phyloP scores from a whole-genome alignment of 1,140 invertebrate genomes.

The Drosophila funebris region DNA sequence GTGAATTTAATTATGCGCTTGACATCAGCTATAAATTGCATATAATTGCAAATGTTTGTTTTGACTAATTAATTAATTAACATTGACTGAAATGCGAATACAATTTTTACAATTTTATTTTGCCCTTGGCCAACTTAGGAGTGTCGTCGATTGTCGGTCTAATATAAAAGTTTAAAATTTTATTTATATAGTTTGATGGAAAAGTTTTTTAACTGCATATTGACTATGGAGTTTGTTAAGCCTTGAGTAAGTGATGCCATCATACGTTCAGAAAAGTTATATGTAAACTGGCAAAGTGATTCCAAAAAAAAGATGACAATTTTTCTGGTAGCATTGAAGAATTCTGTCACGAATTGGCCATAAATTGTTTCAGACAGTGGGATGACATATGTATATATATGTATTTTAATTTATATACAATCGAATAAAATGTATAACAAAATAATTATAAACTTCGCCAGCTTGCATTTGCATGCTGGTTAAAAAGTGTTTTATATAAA shows the following conservation, averaged over 20 bases:
- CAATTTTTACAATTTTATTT: constrained; percentile 4
- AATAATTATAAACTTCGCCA: constrained; percentile 59
- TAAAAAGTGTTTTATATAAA: constrained; percentile 53
- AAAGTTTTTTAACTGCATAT: constrained; percentile 49
- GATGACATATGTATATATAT: background rate
- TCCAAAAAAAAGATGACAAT: constrained; percentile 6
- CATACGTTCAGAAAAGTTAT: background rate
- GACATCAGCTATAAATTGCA: constrained; percentile 6
- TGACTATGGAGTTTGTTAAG: constrained; percentile 37
- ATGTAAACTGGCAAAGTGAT: constrained; percentile 1
- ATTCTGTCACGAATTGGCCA: constrained; percentile 42
- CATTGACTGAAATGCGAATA: constrained; percentile 55
- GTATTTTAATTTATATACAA: background rate
- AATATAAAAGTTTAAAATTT: background rate
- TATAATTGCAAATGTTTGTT: constrained; percentile 43
- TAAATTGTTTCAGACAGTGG: constrained; percentile 44
- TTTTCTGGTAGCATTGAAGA: constrained; percentile 10
- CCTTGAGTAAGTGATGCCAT: constrained; percentile 25
- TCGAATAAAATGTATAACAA: constrained; percentile 5
- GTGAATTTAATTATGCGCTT: background rate
- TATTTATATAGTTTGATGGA: too few species aligned
- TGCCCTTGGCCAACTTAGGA: constrained; percentile 51
- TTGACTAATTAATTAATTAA: constrained; percentile 70
- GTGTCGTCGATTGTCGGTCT: background rate
- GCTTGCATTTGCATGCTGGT: constrained; percentile 57